Conservation (phyloP, 2,113 vertebrate genomes). For the Burhinus oedicnemus region DNA sequence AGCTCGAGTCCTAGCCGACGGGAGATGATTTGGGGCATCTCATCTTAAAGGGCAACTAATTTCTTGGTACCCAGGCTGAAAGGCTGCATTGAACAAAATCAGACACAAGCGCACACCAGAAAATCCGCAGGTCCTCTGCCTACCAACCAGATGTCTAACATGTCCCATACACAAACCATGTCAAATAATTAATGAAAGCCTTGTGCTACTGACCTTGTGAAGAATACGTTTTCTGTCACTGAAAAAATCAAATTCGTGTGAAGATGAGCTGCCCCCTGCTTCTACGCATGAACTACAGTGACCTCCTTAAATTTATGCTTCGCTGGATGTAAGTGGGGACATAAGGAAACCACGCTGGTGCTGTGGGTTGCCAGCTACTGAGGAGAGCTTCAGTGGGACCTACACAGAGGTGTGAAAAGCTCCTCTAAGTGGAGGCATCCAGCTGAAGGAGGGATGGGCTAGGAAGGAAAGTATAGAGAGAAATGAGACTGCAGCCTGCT, state of each 20-base stretch:
- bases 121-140: not conserved
- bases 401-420: not conserved
- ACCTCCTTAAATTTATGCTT: not conserved
- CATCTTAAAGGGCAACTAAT: not conserved
- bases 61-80: not conserved
- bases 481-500: not conserved
- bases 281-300: not conserved
- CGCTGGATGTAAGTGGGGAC: fast-evolving
- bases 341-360: not conserved
- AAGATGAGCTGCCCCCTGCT: not conserved
- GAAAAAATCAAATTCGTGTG: not conserved
- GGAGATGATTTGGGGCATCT: not conserved
- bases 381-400: not conserved
- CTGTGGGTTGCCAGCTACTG: not conserved
- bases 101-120: not conserved
- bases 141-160: not conserved
- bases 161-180: not conserved
- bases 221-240: not conserved
- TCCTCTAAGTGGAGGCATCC: not conserved
- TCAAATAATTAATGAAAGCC: not conserved
- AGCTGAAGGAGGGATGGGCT: not conserved
- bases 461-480: not conserved
- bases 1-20: not conserved
- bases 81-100: not conserved
- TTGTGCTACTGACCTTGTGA: not conserved